Conservation (phyloP, 2,888 invertebrate species). For the Phyllotreta cruciferae region DNA sequence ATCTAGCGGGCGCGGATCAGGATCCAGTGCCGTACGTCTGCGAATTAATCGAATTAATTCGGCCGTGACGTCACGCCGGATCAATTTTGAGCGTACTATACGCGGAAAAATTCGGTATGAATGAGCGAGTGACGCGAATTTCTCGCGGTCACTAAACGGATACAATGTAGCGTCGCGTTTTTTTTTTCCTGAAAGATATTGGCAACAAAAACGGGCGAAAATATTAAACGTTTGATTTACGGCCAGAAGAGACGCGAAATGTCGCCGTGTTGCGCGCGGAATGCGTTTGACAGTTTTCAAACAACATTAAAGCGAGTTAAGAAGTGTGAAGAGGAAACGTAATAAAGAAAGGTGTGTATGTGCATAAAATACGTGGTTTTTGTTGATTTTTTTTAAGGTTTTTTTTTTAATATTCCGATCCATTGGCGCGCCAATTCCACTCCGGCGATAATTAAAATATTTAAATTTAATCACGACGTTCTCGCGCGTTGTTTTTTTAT, state of each 20-base stretch:
- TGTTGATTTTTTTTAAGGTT: constrained; percentile 33
- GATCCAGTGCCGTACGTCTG: not conserved
- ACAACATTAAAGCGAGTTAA: constrained; percentile 35
- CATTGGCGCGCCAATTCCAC: not conserved
- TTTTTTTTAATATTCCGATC: constrained; percentile 22
- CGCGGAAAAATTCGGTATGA: too few species aligned
- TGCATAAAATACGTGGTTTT: constrained; percentile 39
- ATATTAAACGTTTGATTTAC: constrained; percentile 30
- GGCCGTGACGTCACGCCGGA: too few species aligned
- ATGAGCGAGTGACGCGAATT: too few species aligned
- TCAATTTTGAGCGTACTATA: too few species aligned
- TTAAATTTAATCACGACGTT: constrained; percentile 41
- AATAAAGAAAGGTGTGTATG: constrained; percentile 40
- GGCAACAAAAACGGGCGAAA: constrained; percentile 20
- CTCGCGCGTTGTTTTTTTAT: constrained; percentile 19
- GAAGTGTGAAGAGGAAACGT: constrained; percentile 41
- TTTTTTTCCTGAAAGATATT: constrained; percentile 20
- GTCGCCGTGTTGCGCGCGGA: constrained; percentile 31
- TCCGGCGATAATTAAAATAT: constrained; percentile 36
- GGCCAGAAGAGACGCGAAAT: constrained; percentile 19
- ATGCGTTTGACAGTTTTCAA: constrained; percentile 34
- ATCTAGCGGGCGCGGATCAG: constrained; percentile 13
- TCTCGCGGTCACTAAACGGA: constrained; percentile 12
- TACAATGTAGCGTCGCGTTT: constrained; percentile 17
- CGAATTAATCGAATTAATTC: too few species aligned